Base-by-base conservation (phyloP, 2,888 invertebrate species). In the Troides aeacus region DNA sequence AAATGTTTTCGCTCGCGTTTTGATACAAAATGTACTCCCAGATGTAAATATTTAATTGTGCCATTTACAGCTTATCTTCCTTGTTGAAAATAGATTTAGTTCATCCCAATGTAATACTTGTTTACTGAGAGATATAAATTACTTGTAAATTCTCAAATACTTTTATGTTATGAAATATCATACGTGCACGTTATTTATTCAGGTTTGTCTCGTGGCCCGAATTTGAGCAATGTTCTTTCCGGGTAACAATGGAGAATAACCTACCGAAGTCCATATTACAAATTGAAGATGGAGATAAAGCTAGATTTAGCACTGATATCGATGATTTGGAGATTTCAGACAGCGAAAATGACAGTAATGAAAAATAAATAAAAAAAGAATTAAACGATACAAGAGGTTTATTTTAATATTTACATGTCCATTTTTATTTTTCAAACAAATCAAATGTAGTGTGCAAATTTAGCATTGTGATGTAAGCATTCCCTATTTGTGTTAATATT, bases 141-240 rank as follows among this genome's bases (percentile, higher is more conserved):
- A 21, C 21, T 21, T 21, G 21, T 21, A 0, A 21, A 21, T 21
- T 42, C 10, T 12, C 8, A 12, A 15, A 3, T 12, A 2, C 15
- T 46, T 46, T 15, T 46, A 46, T 15, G 12, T 15, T 46, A 46
- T 10, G 8, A 39, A 10, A 10, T 46, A 46, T 46, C 15, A 46
- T 15, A 15, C 15, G 1, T 12, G 12, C 42, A 46, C 42, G 2
- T 56, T n/a, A 56, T 21, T 21, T 56, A 1, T 87, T 69, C 79
- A 92, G 92, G 74, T 93, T 94, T 81, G 87, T 93, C 69, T 92
- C 93, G 6, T 95, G 95, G 94, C 95, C 95, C 2, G 94, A 94
- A 77, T 96, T 95, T 79, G 85, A 90, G 17, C 93, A 93, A 67
- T 95, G 95, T 75, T 93, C 94, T 18, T 96, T 96, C 80, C 85